phyloP scores from a whole-genome alignment of 2,797 vertebrate genomes.

The Coendou prehensilis region DNA sequence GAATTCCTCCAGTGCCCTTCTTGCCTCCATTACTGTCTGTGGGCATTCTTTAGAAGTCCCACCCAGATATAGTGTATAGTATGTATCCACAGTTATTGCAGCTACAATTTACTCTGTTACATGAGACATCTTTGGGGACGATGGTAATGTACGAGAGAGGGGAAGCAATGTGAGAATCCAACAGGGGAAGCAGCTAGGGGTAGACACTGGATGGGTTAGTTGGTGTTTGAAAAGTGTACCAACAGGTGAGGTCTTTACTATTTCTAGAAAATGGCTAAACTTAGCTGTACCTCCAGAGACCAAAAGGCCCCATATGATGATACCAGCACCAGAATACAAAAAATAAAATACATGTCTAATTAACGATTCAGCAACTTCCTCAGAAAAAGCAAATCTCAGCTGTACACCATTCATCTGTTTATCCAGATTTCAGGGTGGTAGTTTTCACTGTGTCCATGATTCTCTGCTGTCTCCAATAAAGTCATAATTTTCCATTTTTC shows the following conservation, averaged over 20 bases:
- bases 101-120: not conserved
- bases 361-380: not conserved
- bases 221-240: not conserved
- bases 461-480: not conserved
- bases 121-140: not conserved
- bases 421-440: not conserved
- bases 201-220: not conserved
- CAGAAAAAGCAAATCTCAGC: not conserved
- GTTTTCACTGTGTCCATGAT: not conserved
- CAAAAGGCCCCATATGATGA: not conserved
- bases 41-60: not conserved
- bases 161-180: not conserved
- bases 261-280: not conserved
- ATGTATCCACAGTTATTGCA: not conserved
- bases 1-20: not conserved
- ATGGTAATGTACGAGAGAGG: not conserved
- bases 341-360: not conserved
- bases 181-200: not conserved
- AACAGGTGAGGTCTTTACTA: not conserved
- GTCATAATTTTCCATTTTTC: slow-evolving; percentile 39
- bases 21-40: not conserved
- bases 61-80: not conserved
- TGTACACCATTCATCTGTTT: not conserved
- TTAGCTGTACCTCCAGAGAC: not conserved
- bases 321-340: slow-evolving; percentile 3